Base-by-base conservation (phyloP, 2,797 vertebrate genomes). In the Ceryle rudis region DNA sequence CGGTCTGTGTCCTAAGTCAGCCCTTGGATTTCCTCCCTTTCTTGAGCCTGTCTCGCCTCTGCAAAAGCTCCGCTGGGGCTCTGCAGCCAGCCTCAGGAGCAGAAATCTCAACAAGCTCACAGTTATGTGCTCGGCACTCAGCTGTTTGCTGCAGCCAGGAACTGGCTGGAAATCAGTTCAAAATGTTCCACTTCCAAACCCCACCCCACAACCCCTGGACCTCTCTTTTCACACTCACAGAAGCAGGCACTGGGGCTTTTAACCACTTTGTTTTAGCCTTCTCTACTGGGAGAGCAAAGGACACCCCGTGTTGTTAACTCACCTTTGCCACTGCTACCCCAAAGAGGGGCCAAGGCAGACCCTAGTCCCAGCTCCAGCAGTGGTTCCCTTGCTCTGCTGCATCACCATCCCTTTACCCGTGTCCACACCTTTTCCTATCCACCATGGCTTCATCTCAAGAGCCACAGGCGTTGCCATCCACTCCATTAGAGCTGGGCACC, bases 161-260 rank as follows among this genome's bases (percentile, higher is more conserved):
- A 51, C 95, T 97, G 97, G 96, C 97, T 94, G 84, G 60, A 90
- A 96, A 96, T 95, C 92, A 96, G 92, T 89, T 97, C 95, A 95
- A 96, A 97, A 97, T 97, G 96, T 97, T 97, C 97, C 95, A 89
- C 57, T 81, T 97, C 94, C 92, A 97, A 94, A 81, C 92, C 58
- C 78, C 96, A 94, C 86, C 95, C 74, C 61, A 2, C 88, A 88
- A 28, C 73, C 94, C 90, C 88, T 52, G 78, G 79, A 79, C 74
- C 33, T 90, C 86, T 92, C 78, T 64, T 81, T 77, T 55, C 47
- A 8, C 26, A 11, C 55, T 75, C 62, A 46, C 42, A 90, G 57
- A 62, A 70, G 80, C 52, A 21, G 49, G 54, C 39, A 0, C 52
- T 62, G 65, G 58, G 47, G 61, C 44, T 90, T 78, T 95, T 87